phyloP scores from a whole-genome alignment of 1,140 invertebrate genomes.

The Pararge aegeria region DNA sequence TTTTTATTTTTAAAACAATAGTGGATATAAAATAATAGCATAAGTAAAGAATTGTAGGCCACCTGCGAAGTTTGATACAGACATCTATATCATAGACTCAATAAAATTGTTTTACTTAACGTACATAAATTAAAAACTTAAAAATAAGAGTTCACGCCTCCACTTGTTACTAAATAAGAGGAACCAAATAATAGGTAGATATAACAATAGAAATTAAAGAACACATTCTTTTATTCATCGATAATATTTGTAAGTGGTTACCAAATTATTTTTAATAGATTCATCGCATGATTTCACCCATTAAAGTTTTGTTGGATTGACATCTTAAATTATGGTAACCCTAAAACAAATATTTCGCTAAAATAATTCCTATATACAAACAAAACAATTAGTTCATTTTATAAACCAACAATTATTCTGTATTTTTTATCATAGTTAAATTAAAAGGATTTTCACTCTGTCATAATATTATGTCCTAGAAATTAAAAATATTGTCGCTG shows the following conservation, averaged over 20 bases:
- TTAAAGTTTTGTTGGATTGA: background rate
- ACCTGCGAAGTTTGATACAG: too few relatives aligned
- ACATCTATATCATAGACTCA: slow-evolving; percentile 33
- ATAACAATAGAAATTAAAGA: slow-evolving; percentile 22
- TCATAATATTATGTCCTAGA: background rate
- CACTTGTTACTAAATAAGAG: slow-evolving; percentile 45
- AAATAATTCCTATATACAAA: slow-evolving; percentile 18
- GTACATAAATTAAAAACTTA: slow-evolving; percentile 32
- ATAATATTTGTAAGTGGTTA: slow-evolving; percentile 8
- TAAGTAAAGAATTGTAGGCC: too few relatives aligned
- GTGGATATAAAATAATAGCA: too few relatives aligned
- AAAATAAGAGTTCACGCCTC: slow-evolving; percentile 29
- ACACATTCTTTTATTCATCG: background rate
- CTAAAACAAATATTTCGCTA: slow-evolving; percentile 33
- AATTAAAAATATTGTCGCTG: background rate
- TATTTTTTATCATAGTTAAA: slow-evolving; percentile 1
- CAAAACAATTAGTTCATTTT: slow-evolving; percentile 53
- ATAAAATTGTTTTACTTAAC: slow-evolving; percentile 35
- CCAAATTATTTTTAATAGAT: slow-evolving; percentile 21
- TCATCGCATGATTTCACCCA: too few relatives aligned
- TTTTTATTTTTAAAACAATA: too few relatives aligned
- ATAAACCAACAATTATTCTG: slow-evolving; percentile 39
- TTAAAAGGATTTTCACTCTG: slow-evolving; percentile 13
- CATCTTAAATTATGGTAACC: slow-evolving; percentile 33
- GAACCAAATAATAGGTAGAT: slow-evolving; percentile 50